A percentile compares a stretch with the other conserved stretches of the same genome.
phyloP scores from a whole-genome alignment of 2,113 vertebrate genomes.

The Plectropomus leopardus region DNA sequence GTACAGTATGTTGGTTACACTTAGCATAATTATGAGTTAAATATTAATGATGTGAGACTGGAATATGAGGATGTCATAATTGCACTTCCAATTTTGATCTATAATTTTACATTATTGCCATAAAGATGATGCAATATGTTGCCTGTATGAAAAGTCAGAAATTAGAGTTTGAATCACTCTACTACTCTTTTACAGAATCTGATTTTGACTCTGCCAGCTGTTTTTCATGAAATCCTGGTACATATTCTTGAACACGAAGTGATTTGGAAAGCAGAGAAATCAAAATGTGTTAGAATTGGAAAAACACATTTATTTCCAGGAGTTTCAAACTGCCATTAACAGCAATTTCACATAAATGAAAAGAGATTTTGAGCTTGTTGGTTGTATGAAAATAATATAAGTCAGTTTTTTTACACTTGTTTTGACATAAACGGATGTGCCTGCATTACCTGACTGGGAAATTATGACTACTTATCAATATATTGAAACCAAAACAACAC shows the following conservation, averaged over 20 bases:
- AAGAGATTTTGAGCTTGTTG: neutral
- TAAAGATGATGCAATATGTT: neutral
- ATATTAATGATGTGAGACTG: neutral
- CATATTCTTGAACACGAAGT: neutral
- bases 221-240: neutral
- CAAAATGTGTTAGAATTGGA: neutral
- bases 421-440: neutral
- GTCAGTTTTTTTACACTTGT: no score
- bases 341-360: neutral
- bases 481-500: neutral
- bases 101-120: neutral
- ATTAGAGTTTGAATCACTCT: neutral
- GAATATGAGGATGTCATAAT: neutral
- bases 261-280: no score
- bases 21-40: conserved; percentile 7
- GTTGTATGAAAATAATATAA: neutral
- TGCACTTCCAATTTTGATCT: neutral
- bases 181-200: neutral
- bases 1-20: neutral
- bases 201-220: neutral
- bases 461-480: neutral
- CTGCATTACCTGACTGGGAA: neutral
- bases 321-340: neutral
- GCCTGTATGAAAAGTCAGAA: neutral
- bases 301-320: neutral